Evolutionary conservation across 2,797 vertebrate genomes (phyloP).

Genomic region (Channa striata): DNA sequence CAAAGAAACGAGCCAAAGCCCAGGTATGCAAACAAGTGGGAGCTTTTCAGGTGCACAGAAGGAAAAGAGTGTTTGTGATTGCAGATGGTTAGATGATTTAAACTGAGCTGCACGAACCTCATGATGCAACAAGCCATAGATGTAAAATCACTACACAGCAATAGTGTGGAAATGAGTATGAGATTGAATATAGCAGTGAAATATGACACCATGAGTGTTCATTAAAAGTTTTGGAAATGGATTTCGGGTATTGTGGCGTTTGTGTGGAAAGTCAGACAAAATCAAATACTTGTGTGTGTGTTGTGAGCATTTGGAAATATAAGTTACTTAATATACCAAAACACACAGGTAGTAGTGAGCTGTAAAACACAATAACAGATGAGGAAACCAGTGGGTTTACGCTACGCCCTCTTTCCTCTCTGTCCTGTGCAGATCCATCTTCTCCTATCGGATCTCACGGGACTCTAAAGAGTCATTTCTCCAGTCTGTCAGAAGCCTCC

Average conservation of each 20-base stretch:
- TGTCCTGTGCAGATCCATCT: conserved; percentile 49
- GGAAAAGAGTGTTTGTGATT: conserved; percentile 16
- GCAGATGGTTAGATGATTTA: conserved; percentile 19
- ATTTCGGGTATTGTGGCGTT: neutral
- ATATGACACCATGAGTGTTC: conserved; percentile 2
- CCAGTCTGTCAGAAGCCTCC: conserved; percentile 53
- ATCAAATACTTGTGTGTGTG: neutral
- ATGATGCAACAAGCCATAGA: conserved; percentile 18
- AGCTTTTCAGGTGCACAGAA: conserved; percentile 14
- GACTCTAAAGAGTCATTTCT: conserved; percentile 62
- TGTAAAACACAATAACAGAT: conserved; percentile 35
- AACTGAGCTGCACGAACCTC: conserved; percentile 29
- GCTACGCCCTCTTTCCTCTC: conserved; percentile 32
- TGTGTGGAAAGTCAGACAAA: neutral
- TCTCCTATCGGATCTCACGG: conserved; percentile 58
- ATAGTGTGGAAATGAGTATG: neutral
- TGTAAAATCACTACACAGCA: conserved; percentile 22
- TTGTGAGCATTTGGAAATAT: too few relatives aligned
- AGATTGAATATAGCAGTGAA: neutral
- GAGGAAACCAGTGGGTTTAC: conserved; percentile 46
- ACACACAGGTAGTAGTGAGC: conserved; percentile 26
- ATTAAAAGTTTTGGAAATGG: neutral
- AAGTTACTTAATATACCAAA: conserved; percentile 33
- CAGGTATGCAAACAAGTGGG: conserved; percentile 23
- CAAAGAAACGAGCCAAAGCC: conserved; percentile 7